A percentile compares a stretch with the other conserved stretches of the same genome.
Conservation (phyloP, 2,113 vertebrate genomes). For the Tyrannus savana region DNA sequence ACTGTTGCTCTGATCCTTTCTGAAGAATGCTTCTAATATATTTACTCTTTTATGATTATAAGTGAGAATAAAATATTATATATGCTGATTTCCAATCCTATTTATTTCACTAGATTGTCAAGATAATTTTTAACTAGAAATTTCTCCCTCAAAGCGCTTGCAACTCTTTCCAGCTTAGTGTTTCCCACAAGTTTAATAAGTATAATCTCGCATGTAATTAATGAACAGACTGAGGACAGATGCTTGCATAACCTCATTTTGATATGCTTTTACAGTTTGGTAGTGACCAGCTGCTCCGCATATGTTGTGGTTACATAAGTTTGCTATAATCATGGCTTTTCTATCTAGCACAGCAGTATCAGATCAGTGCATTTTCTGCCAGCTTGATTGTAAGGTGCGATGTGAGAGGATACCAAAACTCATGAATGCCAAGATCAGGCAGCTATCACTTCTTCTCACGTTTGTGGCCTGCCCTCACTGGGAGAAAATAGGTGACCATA, state of each 20-base stretch:
- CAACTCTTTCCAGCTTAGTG: neutral
- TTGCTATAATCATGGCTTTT: neutral
- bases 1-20: neutral
- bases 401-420: neutral
- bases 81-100: neutral
- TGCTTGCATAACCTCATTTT: slow-evolving; percentile 25
- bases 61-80: neutral
- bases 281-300: slow-evolving; percentile 37
- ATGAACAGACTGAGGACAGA: slow-evolving; percentile 22
- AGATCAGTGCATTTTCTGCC: neutral
- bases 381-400: neutral
- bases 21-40: neutral
- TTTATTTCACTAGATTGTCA: neutral
- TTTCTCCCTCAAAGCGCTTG: neutral
- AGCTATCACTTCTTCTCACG: neutral
- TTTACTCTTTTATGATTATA: neutral
- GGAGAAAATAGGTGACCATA: neutral
- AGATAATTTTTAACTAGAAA: neutral
- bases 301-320: neutral
- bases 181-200: neutral
- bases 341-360: neutral
- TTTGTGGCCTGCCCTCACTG: neutral
- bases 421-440: neutral
- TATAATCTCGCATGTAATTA: slow-evolving; percentile 19
- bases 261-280: slow-evolving; percentile 6